Evolutionary conservation across 2,797 vertebrate genomes (phyloP), one percentile per base, ranked within the genome.

Genomic region (Limosa lapponica): DNA sequence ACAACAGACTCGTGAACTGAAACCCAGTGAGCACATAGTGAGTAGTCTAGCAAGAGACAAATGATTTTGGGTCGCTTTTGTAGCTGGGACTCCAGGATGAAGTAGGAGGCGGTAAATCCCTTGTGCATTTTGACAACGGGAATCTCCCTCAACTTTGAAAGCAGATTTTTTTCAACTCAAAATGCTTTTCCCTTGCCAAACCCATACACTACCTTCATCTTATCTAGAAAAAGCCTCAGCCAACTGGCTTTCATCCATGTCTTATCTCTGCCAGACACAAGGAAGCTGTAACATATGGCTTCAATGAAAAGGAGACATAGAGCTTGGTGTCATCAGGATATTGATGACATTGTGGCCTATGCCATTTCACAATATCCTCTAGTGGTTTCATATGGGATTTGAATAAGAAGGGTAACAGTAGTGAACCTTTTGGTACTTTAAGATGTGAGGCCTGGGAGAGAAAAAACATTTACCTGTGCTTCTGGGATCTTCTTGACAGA

Each of bases 211-310:
- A 96, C 91, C 95, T 97, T 95, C 94, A 85, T 95, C 83, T 95
- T 97, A 95, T 97, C 95, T 93, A 77, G 84, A 84, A 75, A 95
- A 91, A 95, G 51, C 57, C 69, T 87, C 79, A 78, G 92, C 82
- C 77, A 96, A 94, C 87, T 96, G 93, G 95, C 96, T 97, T 96
- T 96, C 87, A 89, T 97, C 95, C 93, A 90, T 87, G 64, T 92
- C 95, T 97, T 97, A 96, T 97, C 95, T 95, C 90, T 96, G 96
- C 94, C 93, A 96, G 90, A 95, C 91, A 92, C 80, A 90, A 96
- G 90, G 93, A 97, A 97, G 89, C 79, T 82, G 73, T 61, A 95
- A 90, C 93, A 96, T 95, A 86, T 87, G 95, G 92, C 84, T 93
- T 94, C 93, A 96, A 91, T 94, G 96, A 96, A 94, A 95, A 97